Evolutionary conservation across 1,140 invertebrate species (phyloP), one percentile per base, ranked within the genome.

Genomic region (Penaeus chinensis): DNA sequence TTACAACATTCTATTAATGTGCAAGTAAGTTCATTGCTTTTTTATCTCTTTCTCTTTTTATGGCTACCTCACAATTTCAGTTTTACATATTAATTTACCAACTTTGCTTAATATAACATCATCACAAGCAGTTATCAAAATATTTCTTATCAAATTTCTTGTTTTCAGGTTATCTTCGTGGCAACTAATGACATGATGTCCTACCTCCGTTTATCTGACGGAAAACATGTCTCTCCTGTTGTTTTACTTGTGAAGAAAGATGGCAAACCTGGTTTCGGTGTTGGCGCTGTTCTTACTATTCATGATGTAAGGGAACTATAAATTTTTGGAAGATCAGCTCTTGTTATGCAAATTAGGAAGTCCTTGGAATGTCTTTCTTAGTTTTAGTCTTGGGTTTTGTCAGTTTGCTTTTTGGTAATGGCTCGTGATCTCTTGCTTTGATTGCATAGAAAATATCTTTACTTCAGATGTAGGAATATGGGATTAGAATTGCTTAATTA

Each of bases 141-240:
- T 74, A 74, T 11, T 10, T 13, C 11, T 32, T 11, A 7, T 27
- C n/a, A 24, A 74, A 32, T 27, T n/a, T 10, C 24, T 32, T 4
- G 20, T 74, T 82, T 62, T 0, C 80, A 87, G 86, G 86, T 87
- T 13, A 87, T 87, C 24, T 87, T 87, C 37, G 1, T 78, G 32
- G 60, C 69, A 54, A 11, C 20, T 4, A 32, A 60, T 82, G 80
- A 87, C 11, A 7, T 20, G 32, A 76, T 24, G 10, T 87, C 69
- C 22, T 87, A 83, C 81, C 54, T 87, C 19, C 60, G 86, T 19
- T 24, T 87, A 4, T 87, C 86, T 10, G 86, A 87, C 42, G 86
- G 86, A 22, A 77, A 65, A 66, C 66, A 78, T 27, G 60, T 87
- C 13, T 87, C 86, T 20, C 86, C 86, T 60, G 60, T 87, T 19